phyloP scores from a whole-genome alignment of 2,113 vertebrate genomes.

The Brachionichthys hirsutus region DNA sequence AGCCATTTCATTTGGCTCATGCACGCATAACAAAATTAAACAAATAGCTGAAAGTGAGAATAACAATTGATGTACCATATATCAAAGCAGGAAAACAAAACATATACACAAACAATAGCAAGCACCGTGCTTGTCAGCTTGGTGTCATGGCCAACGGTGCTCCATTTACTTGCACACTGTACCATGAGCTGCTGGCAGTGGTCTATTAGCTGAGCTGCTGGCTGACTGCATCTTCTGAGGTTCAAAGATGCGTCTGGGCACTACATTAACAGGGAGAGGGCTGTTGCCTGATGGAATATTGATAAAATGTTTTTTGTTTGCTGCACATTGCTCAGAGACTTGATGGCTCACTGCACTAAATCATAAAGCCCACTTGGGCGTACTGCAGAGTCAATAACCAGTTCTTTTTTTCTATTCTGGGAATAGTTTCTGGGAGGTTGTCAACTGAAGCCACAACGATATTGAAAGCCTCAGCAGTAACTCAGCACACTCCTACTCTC shows the following conservation, averaged over 20 bases:
- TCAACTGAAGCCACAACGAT: slow-evolving; percentile 47
- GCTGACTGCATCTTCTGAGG: slow-evolving; percentile 43
- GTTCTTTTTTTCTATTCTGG: slow-evolving; percentile 69
- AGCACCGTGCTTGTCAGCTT: slow-evolving; percentile 37
- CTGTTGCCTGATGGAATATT: slow-evolving; percentile 74
- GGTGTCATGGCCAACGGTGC: slow-evolving; percentile 31
- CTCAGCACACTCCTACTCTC: slow-evolving; percentile 24
- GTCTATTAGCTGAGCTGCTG: slow-evolving; percentile 26
- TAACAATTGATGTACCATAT: no score
- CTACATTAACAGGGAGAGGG: slow-evolving; percentile 67
- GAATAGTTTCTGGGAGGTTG: slow-evolving; percentile 54
- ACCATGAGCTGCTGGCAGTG: slow-evolving; percentile 36
- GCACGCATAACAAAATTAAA: neutral
- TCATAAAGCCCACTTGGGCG: slow-evolving; percentile 69
- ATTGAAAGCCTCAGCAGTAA: slow-evolving; percentile 30
- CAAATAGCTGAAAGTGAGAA: neutral
- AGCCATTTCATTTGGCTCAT: neutral
- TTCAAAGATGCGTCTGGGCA: slow-evolving; percentile 43
- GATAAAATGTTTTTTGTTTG: slow-evolving; percentile 78
- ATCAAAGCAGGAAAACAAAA: no score
- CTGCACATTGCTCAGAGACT: slow-evolving; percentile 70
- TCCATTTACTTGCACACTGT: slow-evolving; percentile 46
- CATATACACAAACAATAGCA: neutral
- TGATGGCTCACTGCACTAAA: slow-evolving; percentile 74
- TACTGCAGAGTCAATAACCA: slow-evolving; percentile 69